Percentiles rank a stretch among this genome's conserved stretches.
Evolutionary conservation across 2,113 vertebrate genomes (phyloP).

Genomic region (Gulo gulo): DNA sequence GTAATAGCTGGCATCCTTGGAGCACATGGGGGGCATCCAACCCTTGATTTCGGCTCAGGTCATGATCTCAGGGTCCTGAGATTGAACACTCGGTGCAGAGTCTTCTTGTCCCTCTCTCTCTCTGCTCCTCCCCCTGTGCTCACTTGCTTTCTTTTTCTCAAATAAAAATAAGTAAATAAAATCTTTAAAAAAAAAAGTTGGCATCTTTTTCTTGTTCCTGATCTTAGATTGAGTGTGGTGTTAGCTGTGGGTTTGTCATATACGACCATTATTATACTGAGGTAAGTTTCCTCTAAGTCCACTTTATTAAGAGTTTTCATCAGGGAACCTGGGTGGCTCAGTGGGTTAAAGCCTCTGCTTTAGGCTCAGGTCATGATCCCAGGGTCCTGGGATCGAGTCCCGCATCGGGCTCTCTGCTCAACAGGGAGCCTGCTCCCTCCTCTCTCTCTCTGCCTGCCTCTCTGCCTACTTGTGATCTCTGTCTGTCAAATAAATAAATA

Average conservation of each 20-base stretch:
- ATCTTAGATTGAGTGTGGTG: not conserved
- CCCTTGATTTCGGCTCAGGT: not conserved
- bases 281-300: not conserved
- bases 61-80: not conserved
- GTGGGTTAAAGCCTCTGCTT: too few relatives aligned
- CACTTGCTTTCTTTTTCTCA: not conserved
- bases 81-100: not conserved
- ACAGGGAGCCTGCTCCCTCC: too few relatives aligned
- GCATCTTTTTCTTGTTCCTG: not conserved
- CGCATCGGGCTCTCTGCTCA: too few relatives aligned
- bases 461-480: too few relatives aligned
- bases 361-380: too few relatives aligned
- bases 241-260: not conserved
- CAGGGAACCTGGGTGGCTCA: too few relatives aligned
- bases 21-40: not conserved
- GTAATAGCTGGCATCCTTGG: not conserved
- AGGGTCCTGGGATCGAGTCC: too few relatives aligned
- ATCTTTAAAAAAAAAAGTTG: not conserved
- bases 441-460: too few relatives aligned
- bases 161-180: not conserved
- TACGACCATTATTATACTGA: not conserved
- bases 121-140: not conserved
- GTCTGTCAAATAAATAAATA: too few relatives aligned
- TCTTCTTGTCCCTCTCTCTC: not conserved
- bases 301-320: not conserved